Percentiles rank a stretch among this genome's conserved stretches.
These are phyloP conservation scores for Augochlora pura DNA, from an alignment of 1,140 invertebrate genomes.

Conservation along the genomic window DNA sequence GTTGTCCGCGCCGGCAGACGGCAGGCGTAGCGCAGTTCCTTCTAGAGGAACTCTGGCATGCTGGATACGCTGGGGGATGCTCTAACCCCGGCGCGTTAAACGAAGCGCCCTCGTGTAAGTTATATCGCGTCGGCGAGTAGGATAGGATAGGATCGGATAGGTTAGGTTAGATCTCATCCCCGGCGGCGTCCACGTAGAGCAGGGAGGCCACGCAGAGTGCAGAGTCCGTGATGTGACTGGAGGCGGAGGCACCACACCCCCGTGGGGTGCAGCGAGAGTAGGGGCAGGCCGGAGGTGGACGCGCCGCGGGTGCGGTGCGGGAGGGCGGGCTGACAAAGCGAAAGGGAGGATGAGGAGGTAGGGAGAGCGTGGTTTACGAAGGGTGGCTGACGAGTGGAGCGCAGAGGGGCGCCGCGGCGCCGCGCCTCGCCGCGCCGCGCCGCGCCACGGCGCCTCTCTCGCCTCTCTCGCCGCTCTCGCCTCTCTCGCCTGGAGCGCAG, in stretches of 20 bases:
- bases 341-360: constrained; percentile 48
- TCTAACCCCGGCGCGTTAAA: constrained; percentile 22
- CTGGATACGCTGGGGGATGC: not conserved
- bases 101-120: constrained; percentile 36
- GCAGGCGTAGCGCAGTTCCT: too few species aligned
- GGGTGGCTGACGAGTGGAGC: constrained; percentile 33
- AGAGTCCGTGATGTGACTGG: constrained; percentile 73
- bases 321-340: constrained; percentile 38
- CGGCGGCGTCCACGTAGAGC: constrained; percentile 52
- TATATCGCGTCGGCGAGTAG: constrained; percentile 3
- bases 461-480: constrained; percentile 58
- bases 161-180: constrained; percentile 51
- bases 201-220: constrained; percentile 64
- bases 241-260: constrained; percentile 77
- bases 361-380: constrained; percentile 46
- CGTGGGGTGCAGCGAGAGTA: constrained; percentile 59
- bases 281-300: constrained; percentile 54
- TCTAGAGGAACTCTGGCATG: too few species aligned
- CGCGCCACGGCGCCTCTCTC: constrained; percentile 32
- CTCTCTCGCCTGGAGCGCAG: constrained; percentile 77
- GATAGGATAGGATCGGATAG: not conserved
- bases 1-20: too few species aligned
- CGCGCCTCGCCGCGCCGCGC: constrained; percentile 63
- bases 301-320: constrained; percentile 53
- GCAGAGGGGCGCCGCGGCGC: constrained; percentile 71